A percentile compares a stretch with the other conserved stretches of the same genome.
phyloP scores from a whole-genome alignment of 2,113 vertebrate species.

The Lucifuga dentata region DNA sequence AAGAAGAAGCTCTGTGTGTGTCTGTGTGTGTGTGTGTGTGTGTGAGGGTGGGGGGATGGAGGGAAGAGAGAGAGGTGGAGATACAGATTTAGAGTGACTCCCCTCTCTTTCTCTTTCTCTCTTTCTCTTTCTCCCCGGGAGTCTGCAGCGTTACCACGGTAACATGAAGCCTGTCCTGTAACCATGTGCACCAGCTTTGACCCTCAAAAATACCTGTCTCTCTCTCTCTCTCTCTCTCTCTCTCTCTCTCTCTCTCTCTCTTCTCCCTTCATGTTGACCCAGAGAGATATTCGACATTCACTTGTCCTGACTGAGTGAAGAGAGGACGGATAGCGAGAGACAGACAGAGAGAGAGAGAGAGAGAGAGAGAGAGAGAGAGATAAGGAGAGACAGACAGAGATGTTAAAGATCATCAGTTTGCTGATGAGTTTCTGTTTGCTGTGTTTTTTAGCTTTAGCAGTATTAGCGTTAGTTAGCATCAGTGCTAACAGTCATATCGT shows the following conservation, averaged over 20 bases:
- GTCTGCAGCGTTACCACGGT: slow-evolving; percentile 56
- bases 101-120: slow-evolving; percentile 20
- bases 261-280: slow-evolving; percentile 26
- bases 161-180: slow-evolving; percentile 57
- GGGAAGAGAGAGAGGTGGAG: slow-evolving; percentile 13
- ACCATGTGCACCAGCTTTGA: slow-evolving; percentile 62
- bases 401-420: neutral
- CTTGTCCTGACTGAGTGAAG: neutral
- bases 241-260: neutral
- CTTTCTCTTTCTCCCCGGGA: slow-evolving; percentile 34
- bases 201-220: slow-evolving; percentile 30
- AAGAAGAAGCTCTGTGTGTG: slow-evolving; percentile 8
- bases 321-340: too few species aligned
- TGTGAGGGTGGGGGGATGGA: slow-evolving; percentile 20
- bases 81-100: slow-evolving; percentile 53
- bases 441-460: too few species aligned
- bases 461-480: too few species aligned
- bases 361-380: slow-evolving; percentile 2
- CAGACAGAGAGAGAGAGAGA: neutral
- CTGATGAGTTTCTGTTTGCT: neutral
- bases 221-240: neutral
- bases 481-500: too few species aligned
- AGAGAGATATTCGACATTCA: slow-evolving; percentile 32
- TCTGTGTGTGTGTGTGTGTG: slow-evolving; percentile 46
- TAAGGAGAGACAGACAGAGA: neutral